These are phyloP conservation scores for Tarsius wallacei DNA, from an alignment of 2,797 vertebrate genomes.

Conservation along the genomic window DNA sequence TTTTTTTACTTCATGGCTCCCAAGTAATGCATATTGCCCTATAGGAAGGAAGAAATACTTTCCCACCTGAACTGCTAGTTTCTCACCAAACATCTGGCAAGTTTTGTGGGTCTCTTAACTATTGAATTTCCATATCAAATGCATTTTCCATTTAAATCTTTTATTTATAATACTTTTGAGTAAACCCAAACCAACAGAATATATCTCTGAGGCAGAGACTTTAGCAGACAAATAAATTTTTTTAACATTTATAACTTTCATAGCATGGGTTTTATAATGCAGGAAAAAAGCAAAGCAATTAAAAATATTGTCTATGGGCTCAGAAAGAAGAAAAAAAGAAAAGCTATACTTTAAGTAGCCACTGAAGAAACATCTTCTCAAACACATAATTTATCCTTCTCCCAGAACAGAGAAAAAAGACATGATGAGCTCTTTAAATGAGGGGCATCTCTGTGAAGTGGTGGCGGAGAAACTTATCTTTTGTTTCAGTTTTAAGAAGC, in stretches of 20 bases:
- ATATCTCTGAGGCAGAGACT: constrained; percentile 69
- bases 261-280: constrained; percentile 61
- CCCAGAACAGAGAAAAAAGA: constrained; percentile 52
- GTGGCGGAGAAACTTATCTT: constrained; percentile 49
- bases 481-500: constrained; percentile 59
- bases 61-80: constrained; percentile 51
- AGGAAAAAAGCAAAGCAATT: constrained; percentile 20
- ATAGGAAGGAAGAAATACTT: constrained; percentile 70
- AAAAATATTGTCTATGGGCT: constrained; percentile 65
- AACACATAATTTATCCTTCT: constrained; percentile 53
- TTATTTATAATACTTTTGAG: constrained; percentile 80
- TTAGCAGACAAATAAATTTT: constrained; percentile 76
- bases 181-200: constrained; percentile 62
- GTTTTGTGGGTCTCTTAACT: constrained; percentile 72
- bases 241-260: constrained; percentile 72
- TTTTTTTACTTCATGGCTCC: constrained; percentile 11
- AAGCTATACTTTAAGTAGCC: constrained; percentile 61
- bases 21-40: constrained; percentile 14
- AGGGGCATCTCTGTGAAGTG: constrained; percentile 26
- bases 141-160: constrained; percentile 77
- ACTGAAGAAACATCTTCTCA: constrained; percentile 67
- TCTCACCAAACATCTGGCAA: constrained; percentile 66
- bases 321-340: background rate
- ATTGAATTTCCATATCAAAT: constrained; percentile 76
- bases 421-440: background rate